Percentiles rank a stretch among this genome's conserved stretches.
Evolutionary conservation across 2,888 invertebrate species (phyloP).

Genomic region (Nemotelus nigrinus): DNA sequence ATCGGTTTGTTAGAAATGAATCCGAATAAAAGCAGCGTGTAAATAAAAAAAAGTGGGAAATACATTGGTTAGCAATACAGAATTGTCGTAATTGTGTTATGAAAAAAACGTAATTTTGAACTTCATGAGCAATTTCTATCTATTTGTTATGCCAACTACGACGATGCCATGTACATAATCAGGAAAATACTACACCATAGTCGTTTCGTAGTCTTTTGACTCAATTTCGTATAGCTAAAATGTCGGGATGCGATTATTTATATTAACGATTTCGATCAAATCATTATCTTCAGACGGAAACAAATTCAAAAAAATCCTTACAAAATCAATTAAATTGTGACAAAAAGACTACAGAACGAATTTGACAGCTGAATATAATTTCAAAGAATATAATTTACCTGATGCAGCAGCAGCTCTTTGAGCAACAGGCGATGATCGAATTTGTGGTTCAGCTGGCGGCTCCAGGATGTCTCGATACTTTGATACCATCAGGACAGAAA

Average conservation of each 20-base stretch:
- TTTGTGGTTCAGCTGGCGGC: conserved; percentile 81
- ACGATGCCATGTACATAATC: conserved; percentile 16
- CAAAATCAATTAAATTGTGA: conserved; percentile 27
- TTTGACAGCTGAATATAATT: not conserved
- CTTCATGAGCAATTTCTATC: not conserved
- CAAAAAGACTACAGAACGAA: not conserved
- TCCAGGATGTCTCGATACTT: conserved; percentile 99
- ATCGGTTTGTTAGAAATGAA: conserved; percentile 53
- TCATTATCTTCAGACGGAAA: too few species aligned
- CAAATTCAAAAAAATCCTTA: not conserved
- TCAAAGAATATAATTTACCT: conserved; percentile 58
- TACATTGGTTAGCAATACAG: conserved; percentile 60
- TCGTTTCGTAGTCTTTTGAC: too few species aligned
- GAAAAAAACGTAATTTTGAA: not conserved
- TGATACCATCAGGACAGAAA: conserved; percentile 99
- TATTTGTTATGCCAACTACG: conserved; percentile 30
- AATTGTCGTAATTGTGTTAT: conserved; percentile 45
- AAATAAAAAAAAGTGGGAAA: conserved; percentile 60
- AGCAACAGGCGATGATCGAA: conserved; percentile 70
- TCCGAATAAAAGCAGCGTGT: conserved; percentile 66
- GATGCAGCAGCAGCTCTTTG: conserved; percentile 64
- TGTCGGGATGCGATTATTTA: too few species aligned
- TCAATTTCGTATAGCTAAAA: too few species aligned
- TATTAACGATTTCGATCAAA: too few species aligned
- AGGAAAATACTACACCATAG: not conserved